A percentile compares a stretch with the other conserved stretches of the same genome.
Conservation (phyloP, 1,140 invertebrate species). For the Yoshiicerus persimilis region DNA sequence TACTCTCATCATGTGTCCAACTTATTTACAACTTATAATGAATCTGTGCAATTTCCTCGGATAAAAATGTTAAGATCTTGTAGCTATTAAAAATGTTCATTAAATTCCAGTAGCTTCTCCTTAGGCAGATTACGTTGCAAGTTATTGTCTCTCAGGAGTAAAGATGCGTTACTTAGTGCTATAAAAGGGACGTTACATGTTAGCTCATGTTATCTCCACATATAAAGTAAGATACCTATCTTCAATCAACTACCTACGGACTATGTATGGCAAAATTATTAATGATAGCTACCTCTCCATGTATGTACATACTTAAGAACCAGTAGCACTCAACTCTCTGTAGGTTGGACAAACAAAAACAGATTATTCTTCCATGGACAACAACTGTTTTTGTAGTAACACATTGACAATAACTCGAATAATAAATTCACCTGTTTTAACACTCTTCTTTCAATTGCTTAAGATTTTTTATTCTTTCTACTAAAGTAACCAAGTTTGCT, state of each 20-base stretch:
- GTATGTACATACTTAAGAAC: not conserved
- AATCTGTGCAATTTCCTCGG: not conserved
- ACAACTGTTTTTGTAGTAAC: not conserved
- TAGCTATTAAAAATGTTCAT: not conserved
- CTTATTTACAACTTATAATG: conserved; percentile 1
- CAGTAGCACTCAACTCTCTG: not conserved
- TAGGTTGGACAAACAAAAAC: not conserved
- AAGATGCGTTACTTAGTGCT: not conserved
- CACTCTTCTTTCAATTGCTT: not conserved
- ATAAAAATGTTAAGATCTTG: not conserved
- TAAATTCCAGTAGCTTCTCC: not conserved
- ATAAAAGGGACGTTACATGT: not conserved
- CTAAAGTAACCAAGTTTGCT: not conserved
- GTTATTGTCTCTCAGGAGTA: not conserved
- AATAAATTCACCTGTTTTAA: not conserved
- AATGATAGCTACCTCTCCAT: not conserved
- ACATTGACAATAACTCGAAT: not conserved
- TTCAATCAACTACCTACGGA: not conserved
- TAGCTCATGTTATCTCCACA: not conserved
- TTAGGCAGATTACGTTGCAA: not conserved
- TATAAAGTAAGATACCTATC: not conserved
- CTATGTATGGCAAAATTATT: not conserved
- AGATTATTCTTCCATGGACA: not conserved
- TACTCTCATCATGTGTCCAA: not conserved
- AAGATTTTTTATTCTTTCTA: not conserved